Evolutionary conservation across 2,888 invertebrate genomes (phyloP).

Genomic region (Drosophila nr. fundita): DNA sequence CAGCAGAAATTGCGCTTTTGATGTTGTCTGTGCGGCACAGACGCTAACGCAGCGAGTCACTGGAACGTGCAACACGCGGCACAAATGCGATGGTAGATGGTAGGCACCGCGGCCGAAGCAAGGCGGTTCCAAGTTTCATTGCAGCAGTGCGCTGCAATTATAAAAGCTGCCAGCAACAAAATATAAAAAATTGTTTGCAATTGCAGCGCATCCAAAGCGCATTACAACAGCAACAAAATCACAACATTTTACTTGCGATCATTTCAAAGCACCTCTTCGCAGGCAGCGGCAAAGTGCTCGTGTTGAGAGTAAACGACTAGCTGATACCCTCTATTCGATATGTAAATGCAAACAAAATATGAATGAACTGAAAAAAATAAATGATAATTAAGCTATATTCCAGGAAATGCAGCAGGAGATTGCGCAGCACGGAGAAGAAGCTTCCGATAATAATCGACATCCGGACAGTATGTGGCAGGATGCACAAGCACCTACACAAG

Average conservation of each 20-base stretch:
- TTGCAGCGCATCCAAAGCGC: conserved; percentile 35
- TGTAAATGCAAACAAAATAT: not conserved
- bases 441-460: not conserved
- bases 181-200: conserved; percentile 23
- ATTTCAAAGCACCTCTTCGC: conserved; percentile 22
- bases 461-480: not conserved
- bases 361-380: not conserved
- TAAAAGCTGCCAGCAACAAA: conserved; percentile 12
- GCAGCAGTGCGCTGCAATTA: conserved; percentile 42
- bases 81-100: not conserved
- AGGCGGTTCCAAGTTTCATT: conserved; percentile 2
- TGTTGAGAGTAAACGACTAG: not conserved
- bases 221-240: conserved; percentile 32
- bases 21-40: conserved; percentile 44
- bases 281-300: too few species aligned
- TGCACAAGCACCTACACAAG: not conserved
- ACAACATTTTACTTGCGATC: conserved; percentile 40
- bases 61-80: conserved; percentile 54
- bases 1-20: conserved; percentile 71
- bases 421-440: not conserved
- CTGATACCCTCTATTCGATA: not conserved
- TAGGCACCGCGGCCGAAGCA: not conserved
- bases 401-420: not conserved
- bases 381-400: not conserved
- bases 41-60: conserved; percentile 35